Conservation (phyloP, 2,888 invertebrate genomes). For the Dasypolia templi region DNA sequence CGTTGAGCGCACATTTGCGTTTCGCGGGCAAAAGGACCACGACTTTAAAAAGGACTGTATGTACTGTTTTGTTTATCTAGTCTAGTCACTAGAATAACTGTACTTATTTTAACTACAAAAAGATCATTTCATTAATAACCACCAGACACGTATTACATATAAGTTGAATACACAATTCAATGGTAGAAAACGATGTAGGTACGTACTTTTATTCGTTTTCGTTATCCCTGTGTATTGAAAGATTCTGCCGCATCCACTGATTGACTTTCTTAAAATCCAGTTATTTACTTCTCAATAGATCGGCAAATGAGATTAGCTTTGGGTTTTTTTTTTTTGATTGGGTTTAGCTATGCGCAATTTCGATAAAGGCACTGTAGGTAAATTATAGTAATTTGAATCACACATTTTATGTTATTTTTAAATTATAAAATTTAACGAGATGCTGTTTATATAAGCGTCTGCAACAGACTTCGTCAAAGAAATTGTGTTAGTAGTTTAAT, state of each 20-base stretch:
- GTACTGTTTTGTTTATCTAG: no score
- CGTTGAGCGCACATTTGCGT: slow-evolving; percentile 16
- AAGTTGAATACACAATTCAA: no score
- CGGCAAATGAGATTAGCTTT: not conserved
- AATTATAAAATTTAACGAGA: not conserved
- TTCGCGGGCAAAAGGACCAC: not conserved
- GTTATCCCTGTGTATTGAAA: not conserved
- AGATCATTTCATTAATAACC: not conserved
- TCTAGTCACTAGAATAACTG: not conserved
- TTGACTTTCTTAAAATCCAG: not conserved
- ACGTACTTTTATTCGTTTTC: not conserved
- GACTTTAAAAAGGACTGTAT: no score
- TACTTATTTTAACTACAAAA: not conserved
- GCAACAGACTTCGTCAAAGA: not conserved
- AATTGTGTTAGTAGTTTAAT: slow-evolving; percentile 1
- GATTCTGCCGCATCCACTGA: not conserved
- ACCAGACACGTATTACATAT: no score
- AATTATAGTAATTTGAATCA: not conserved
- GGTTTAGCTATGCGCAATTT: not conserved
- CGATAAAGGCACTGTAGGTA: not conserved
- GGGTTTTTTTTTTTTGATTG: no score
- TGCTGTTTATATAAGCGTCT: not conserved
- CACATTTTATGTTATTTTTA: not conserved
- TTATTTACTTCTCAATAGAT: not conserved
- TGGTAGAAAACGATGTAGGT: no score